Conservation (phyloP, 1,140 invertebrate species). For the Drosophila punjabiensis region DNA sequence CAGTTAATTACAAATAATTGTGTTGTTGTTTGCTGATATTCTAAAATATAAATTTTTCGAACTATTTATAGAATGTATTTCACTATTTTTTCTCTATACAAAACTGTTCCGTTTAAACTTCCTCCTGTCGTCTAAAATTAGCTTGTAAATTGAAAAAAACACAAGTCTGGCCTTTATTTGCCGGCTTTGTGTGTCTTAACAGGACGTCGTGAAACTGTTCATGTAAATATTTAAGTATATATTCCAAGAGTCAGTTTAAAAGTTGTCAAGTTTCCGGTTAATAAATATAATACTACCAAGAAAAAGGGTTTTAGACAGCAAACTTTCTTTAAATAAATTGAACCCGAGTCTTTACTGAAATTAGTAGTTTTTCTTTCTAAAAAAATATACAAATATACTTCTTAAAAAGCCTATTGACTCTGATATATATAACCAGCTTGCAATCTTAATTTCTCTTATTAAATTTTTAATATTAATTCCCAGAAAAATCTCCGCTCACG, state of each 20-base stretch:
- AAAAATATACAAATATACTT: background rate
- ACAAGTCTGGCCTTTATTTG: constrained; percentile 4
- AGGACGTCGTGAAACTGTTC: constrained; percentile 11
- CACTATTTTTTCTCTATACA: too few species aligned
- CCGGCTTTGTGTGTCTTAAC: background rate
- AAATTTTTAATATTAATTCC: background rate
- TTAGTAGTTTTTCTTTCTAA: background rate
- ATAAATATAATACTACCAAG: background rate
- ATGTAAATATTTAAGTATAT: constrained; percentile 5
- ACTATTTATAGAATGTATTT: too few species aligned
- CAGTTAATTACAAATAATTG: too few species aligned
- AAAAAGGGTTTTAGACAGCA: background rate
- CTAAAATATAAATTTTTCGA: too few species aligned
- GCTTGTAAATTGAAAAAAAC: constrained; percentile 1
- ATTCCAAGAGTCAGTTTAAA: background rate
- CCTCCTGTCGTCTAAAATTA: background rate
- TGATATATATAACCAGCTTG: background rate
- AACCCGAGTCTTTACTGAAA: background rate
- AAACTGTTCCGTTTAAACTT: background rate
- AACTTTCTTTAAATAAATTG: background rate
- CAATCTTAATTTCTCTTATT: background rate
- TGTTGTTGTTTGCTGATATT: too few species aligned
- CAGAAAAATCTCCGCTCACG: constrained; percentile 97
- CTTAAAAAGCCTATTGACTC: background rate
- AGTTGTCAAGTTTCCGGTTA: background rate